Evolutionary conservation across 2,888 invertebrate species (phyloP).

Genomic region (Eustalomyia histrio): DNA sequence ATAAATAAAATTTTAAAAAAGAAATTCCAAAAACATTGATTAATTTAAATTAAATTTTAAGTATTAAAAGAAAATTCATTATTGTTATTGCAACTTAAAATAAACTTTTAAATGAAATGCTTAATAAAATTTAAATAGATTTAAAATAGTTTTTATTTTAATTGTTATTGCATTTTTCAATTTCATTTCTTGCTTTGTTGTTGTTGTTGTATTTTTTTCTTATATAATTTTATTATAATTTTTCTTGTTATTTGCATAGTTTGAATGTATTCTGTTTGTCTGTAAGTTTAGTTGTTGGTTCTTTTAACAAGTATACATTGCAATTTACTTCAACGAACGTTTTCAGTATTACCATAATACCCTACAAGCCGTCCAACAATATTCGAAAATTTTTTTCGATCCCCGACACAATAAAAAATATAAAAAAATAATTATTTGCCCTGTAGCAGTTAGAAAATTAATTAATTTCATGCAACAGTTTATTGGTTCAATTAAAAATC

Average conservation of each 20-base stretch:
- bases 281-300: not conserved
- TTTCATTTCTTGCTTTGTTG: conserved; percentile 30
- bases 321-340: conserved; percentile 23
- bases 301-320: conserved; percentile 5
- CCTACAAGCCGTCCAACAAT: not conserved
- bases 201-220: not conserved
- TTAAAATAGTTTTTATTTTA: conserved; percentile 38
- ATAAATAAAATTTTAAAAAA: no score
- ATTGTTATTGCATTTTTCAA: conserved; percentile 27
- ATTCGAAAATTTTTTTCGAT: no score
- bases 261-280: not conserved
- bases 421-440: no score
- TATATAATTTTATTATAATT: not conserved
- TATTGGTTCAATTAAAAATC: no score
- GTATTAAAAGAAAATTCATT: not conserved
- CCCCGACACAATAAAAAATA: no score
- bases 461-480: no score
- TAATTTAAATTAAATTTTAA: not conserved
- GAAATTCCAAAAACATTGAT: not conserved
- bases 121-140: conserved; percentile 22
- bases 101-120: not conserved
- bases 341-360: not conserved
- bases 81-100: not conserved
- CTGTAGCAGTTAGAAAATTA: no score
- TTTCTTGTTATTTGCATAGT: not conserved